Evolutionary conservation across 2,888 invertebrate species (phyloP).

Genomic region (Itoplectis maculator): DNA sequence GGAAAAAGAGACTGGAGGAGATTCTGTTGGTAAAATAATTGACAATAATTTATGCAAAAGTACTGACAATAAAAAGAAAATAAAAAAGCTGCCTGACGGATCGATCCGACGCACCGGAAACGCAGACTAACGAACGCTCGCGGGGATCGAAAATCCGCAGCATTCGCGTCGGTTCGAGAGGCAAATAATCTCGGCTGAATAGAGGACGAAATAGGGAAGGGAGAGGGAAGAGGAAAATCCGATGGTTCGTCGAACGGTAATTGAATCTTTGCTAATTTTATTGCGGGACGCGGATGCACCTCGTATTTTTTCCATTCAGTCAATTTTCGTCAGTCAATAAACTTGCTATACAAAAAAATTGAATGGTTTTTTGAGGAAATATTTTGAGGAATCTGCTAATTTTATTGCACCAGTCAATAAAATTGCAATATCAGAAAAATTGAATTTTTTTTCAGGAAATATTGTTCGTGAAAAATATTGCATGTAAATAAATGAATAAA

Average conservation of each 20-base stretch:
- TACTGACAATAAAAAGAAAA: neutral
- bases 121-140: constrained; percentile 12
- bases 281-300: neutral
- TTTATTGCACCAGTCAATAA: too few relatives aligned
- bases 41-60: neutral
- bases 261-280: constrained; percentile 25
- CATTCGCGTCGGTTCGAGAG: neutral
- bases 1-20: neutral
- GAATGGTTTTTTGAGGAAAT: too few relatives aligned
- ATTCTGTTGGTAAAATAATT: neutral
- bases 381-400: too few relatives aligned
- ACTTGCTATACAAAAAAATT: too few relatives aligned
- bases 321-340: too few relatives aligned
- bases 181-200: constrained; percentile 24
- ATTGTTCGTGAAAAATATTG: too few relatives aligned
- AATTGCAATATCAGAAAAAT: too few relatives aligned
- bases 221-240: neutral
- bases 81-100: neutral
- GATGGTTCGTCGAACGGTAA: constrained; percentile 26
- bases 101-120: neutral
- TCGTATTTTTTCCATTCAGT: too few relatives aligned
- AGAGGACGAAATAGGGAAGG: neutral
- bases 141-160: neutral
- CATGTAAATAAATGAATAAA: too few relatives aligned
- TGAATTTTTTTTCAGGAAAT: too few relatives aligned